These are phyloP conservation scores for Phainopepla nitens DNA, from an alignment of 2,113 vertebrate genomes.

Conservation along the genomic window DNA sequence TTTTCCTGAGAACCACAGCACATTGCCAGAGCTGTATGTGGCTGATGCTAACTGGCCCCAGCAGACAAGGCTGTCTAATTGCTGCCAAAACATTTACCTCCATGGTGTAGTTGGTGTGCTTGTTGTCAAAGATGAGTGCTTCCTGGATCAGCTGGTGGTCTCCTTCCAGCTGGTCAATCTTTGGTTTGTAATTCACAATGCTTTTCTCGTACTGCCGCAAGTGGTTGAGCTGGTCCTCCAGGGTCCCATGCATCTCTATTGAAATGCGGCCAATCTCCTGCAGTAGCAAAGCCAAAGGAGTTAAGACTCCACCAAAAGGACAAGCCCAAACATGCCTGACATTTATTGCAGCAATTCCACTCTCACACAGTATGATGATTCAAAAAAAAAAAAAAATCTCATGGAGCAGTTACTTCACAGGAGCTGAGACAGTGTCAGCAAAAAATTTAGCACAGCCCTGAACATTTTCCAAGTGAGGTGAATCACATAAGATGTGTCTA, in stretches of 20 bases:
- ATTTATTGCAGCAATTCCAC: not conserved
- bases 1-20: not conserved
- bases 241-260: conserved; percentile 96
- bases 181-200: conserved; percentile 98
- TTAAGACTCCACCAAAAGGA: not conserved
- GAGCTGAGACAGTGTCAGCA: not conserved
- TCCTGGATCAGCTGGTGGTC: conserved; percentile 98
- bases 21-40: not conserved
- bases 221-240: conserved; percentile 95
- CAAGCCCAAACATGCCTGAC: not conserved
- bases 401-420: not conserved
- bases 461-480: not conserved
- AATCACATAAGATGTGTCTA: not conserved
- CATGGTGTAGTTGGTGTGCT: conserved; percentile 99
- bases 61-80: not conserved
- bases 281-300: not conserved
- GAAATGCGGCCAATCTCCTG: conserved; percentile 98
- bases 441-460: not conserved
- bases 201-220: conserved; percentile 96
- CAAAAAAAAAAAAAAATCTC: not conserved
- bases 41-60: not conserved
- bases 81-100: conserved; percentile 78
- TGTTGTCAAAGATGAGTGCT: conserved; percentile 97
- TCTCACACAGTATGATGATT: not conserved
- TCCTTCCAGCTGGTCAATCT: conserved; percentile 97